phyloP scores from a whole-genome alignment of 1,140 invertebrate genomes.

The Mylabris phalerata region DNA sequence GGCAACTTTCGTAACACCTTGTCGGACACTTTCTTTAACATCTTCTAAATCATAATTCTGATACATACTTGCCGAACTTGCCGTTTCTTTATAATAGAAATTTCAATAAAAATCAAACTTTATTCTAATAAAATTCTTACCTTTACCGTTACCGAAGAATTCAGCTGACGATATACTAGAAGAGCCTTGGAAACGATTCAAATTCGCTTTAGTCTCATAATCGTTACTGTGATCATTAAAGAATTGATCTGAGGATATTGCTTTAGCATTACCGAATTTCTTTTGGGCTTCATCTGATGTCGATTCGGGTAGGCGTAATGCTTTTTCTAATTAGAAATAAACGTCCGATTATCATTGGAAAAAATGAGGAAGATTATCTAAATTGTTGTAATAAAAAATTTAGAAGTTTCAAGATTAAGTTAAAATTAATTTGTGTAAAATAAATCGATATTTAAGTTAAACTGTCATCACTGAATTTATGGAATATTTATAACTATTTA shows the following conservation, averaged over 20 bases:
- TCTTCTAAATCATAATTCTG: slow-evolving; percentile 78
- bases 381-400: too few species aligned
- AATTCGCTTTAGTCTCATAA: slow-evolving; percentile 51
- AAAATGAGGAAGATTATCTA: too few species aligned
- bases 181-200: slow-evolving; percentile 74
- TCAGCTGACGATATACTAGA: slow-evolving; percentile 93
- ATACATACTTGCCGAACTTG: slow-evolving; percentile 30
- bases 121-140: slow-evolving; percentile 11
- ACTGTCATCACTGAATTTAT: too few species aligned
- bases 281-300: slow-evolving; percentile 68
- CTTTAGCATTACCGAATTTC: slow-evolving; percentile 94
- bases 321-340: slow-evolving; percentile 3
- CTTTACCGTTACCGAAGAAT: slow-evolving; percentile 71
- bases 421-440: too few species aligned
- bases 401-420: too few species aligned
- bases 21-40: slow-evolving; percentile 91
- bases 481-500: too few species aligned
- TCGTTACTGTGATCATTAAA: slow-evolving; percentile 67
- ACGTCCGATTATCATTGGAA: too few species aligned
- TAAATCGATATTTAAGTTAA: too few species aligned
- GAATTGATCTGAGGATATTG: slow-evolving; percentile 96
- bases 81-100: slow-evolving; percentile 7
- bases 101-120: neutral
- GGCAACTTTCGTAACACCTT: slow-evolving; percentile 95
- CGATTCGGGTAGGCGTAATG: neutral